Conservation (phyloP, 2,797 vertebrate species). For the Hephaestus fuliginosus region DNA sequence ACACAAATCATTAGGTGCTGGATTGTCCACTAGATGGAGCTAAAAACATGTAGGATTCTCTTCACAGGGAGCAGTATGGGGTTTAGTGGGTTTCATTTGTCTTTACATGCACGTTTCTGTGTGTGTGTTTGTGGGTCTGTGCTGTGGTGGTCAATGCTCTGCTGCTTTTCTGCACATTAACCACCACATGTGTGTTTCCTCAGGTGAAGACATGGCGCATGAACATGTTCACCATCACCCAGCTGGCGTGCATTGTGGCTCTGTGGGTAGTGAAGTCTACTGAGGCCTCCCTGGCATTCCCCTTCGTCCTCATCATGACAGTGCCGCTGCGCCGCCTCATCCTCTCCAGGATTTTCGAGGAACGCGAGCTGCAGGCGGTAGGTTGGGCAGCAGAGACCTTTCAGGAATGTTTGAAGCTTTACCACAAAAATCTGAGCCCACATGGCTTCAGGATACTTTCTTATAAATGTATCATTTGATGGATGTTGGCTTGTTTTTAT, state of each 20-base stretch:
- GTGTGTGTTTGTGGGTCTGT: not conserved
- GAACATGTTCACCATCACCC: conserved; percentile 98
- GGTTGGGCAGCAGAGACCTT: conserved; percentile 53
- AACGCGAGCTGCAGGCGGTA: conserved; percentile 97
- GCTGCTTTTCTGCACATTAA: conserved; percentile 10
- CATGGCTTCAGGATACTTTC: conserved; percentile 33
- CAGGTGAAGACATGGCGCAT: conserved; percentile 99
- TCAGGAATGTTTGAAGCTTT: conserved; percentile 37
- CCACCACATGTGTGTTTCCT: conserved; percentile 34
- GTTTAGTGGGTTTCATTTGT: conserved; percentile 3
- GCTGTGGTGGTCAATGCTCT: not conserved
- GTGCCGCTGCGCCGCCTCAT: conserved; percentile 94
- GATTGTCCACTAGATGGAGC: conserved; percentile 79
- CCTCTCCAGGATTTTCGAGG: conserved; percentile 94
- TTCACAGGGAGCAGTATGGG: not conserved
- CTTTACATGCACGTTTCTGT: not conserved
- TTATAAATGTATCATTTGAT: conserved; percentile 44
- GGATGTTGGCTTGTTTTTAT: conserved; percentile 37
- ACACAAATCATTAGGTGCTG: not conserved
- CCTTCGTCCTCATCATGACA: conserved; percentile 98
- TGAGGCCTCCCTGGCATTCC: conserved; percentile 94
- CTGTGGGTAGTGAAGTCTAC: conserved; percentile 99
- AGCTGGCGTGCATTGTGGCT: conserved; percentile 93
- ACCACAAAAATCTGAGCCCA: conserved; percentile 49
- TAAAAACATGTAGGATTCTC: conserved; percentile 50